These are phyloP conservation scores for Lutjanus erythropterus DNA, from an alignment of 2,113 vertebrate genomes.

Conservation along the genomic window DNA sequence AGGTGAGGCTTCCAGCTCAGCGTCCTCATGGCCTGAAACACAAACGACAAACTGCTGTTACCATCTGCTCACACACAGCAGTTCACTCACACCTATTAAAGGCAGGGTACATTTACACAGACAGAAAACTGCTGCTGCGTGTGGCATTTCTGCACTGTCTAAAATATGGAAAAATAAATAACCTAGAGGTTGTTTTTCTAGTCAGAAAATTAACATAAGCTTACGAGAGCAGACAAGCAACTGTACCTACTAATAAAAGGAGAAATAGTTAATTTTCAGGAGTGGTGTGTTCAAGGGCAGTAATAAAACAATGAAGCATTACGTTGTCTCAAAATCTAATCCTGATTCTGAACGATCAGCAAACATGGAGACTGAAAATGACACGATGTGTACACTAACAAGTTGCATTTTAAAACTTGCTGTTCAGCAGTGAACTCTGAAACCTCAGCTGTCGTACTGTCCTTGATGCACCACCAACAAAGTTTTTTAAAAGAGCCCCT, in stretches of 20 bases:
- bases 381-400: too few species aligned
- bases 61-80: neutral
- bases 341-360: neutral
- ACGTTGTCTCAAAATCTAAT: neutral
- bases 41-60: neutral
- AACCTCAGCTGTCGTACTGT: neutral
- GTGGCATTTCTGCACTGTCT: too few species aligned
- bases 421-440: neutral
- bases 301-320: too few species aligned
- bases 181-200: too few species aligned
- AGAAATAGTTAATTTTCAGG: neutral
- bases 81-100: too few species aligned
- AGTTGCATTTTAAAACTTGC: too few species aligned
- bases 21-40: slow-evolving; percentile 94
- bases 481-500: neutral
- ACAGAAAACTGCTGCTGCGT: neutral
- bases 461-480: neutral
- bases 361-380: too few species aligned
- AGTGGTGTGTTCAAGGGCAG: neutral
- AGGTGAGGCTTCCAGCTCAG: slow-evolving; percentile 98
- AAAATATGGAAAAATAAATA: too few species aligned
- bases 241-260: too few species aligned
- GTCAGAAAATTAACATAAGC: too few species aligned
- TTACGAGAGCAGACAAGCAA: neutral
- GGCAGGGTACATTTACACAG: neutral